Evolutionary conservation across 2,888 invertebrate species (phyloP).

Genomic region (Cyclophora punctaria): DNA sequence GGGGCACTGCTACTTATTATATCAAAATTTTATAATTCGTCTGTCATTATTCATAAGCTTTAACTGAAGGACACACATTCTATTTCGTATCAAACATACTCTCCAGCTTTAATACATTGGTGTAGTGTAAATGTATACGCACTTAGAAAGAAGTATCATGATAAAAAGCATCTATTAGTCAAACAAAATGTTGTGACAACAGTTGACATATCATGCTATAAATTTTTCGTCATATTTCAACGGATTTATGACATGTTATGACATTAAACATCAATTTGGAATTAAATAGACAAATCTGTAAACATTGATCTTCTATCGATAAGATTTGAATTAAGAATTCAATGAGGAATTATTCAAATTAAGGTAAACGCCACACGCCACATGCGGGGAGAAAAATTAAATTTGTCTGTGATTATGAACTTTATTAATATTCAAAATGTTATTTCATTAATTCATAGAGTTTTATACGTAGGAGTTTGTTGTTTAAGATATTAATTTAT

Average conservation of each 20-base stretch:
- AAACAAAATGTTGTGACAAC: no score
- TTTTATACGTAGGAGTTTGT: no score
- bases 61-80: constrained; percentile 1
- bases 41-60: neutral
- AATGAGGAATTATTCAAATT: constrained; percentile 12
- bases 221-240: constrained; percentile 11
- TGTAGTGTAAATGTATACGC: no score
- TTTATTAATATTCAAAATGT: constrained; percentile 12
- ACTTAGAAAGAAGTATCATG: no score
- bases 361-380: constrained; percentile 12
- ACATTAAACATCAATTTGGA: constrained; percentile 14
- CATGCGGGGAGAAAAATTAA: constrained; percentile 19
- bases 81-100: no score
- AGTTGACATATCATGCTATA: no score
- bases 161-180: no score
- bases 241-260: constrained; percentile 13
- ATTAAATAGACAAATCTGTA: constrained; percentile 12
- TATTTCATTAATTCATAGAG: neutral
- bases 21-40: no score
- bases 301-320: constrained; percentile 8
- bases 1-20: no score
- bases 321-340: neutral
- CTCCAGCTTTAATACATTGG: no score
- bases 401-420: constrained; percentile 19
- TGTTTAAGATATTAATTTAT: no score